A percentile compares a stretch with the other conserved stretches of the same genome.
These are phyloP conservation scores for Gymnopithys bicolor DNA, from an alignment of 2,797 vertebrate species.

Conservation along the genomic window DNA sequence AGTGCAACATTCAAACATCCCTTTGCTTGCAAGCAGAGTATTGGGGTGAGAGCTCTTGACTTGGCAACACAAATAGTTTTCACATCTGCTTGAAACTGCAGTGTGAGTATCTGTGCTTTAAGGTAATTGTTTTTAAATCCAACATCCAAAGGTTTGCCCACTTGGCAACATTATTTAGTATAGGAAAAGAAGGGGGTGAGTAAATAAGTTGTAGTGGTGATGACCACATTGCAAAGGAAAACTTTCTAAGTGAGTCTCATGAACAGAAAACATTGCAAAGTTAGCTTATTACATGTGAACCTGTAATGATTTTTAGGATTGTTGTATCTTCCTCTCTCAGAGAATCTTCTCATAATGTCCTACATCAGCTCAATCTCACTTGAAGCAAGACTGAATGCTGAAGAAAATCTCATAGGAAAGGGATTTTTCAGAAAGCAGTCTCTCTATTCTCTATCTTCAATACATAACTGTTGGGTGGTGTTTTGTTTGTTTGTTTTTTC, in stretches of 20 bases:
- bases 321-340: neutral
- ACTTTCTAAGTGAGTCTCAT: neutral
- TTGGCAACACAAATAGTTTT: neutral
- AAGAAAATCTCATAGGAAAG: neutral
- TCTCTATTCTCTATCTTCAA: neutral
- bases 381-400: neutral
- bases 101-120: accelerated
- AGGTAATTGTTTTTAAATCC: neutral
- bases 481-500: no score
- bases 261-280: neutral
- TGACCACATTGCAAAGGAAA: neutral
- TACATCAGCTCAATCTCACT: neutral
- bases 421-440: neutral
- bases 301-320: neutral
- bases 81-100: neutral
- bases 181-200: neutral
- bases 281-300: neutral
- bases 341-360: neutral
- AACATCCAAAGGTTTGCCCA: neutral
- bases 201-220: neutral
- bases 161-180: neutral
- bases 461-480: neutral
- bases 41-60: neutral
- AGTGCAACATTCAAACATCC: neutral
- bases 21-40: neutral